phyloP scores from a whole-genome alignment of 2,797 vertebrate species.

The Meda fulgida region DNA sequence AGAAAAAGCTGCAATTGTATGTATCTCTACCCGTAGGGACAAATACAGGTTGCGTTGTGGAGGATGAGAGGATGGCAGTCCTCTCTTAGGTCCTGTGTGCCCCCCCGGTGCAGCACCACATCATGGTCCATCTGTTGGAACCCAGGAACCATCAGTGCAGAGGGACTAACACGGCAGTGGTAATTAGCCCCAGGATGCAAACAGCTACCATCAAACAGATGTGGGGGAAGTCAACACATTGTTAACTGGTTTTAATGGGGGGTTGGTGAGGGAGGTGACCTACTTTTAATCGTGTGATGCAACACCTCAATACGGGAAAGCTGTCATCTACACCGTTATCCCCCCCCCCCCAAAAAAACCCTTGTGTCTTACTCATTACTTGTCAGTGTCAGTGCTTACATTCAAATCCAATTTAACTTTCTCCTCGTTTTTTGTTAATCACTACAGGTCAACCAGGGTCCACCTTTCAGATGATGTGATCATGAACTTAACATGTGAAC shows the following conservation, averaged over 20 bases:
- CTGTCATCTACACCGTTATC: not conserved
- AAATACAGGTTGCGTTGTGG: constrained; percentile 21
- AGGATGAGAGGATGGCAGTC: constrained; percentile 20
- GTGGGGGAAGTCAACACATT: constrained; percentile 69
- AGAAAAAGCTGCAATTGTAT: constrained; percentile 15
- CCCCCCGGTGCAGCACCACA: constrained; percentile 65
- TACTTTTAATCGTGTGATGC: constrained; percentile 77
- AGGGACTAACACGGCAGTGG: constrained; percentile 76
- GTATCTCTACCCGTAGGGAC: not conserved
- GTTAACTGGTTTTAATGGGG: constrained; percentile 54
- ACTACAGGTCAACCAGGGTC: not conserved
- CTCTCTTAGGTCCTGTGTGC: constrained; percentile 62
- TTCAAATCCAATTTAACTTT: not conserved
- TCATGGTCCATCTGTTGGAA: constrained; percentile 80
- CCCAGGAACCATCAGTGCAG: constrained; percentile 75
- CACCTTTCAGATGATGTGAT: not conserved
- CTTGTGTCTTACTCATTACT: not conserved
- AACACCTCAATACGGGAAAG: constrained; percentile 72
- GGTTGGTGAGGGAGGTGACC: constrained; percentile 69
- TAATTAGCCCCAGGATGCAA: constrained; percentile 83
- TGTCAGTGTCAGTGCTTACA: not conserved
- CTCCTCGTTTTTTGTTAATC: not conserved
- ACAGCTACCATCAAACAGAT: constrained; percentile 81
- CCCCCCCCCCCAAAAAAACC: not conserved
- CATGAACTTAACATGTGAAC: not conserved